Evolutionary conservation across 1,140 invertebrate genomes (phyloP).

Genomic region (Lamellibrachia luymesi): DNA sequence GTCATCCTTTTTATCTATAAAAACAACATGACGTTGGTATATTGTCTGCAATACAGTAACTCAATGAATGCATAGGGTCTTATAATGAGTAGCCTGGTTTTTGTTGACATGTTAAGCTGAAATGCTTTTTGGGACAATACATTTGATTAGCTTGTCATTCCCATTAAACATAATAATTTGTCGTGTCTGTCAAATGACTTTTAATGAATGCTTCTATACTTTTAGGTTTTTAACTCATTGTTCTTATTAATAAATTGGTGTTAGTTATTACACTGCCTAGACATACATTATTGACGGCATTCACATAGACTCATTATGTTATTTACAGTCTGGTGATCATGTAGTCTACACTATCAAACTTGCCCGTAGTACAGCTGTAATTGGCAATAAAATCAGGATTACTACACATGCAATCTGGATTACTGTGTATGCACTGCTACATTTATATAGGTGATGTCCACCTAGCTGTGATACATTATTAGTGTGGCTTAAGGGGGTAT

Average conservation of each 20-base stretch:
- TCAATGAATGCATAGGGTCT: background rate
- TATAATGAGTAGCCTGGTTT: background rate
- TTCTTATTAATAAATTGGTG: background rate
- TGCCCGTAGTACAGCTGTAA: background rate
- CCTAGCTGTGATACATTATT: background rate
- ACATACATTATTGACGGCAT: background rate
- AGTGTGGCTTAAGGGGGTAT: background rate
- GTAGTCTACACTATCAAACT: background rate
- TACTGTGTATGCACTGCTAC: background rate
- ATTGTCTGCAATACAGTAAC: background rate
- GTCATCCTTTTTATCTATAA: background rate
- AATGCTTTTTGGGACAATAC: background rate
- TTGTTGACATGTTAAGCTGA: background rate
- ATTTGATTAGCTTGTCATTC: background rate
- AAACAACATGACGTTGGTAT: background rate
- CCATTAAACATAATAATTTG: background rate
- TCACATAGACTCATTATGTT: background rate
- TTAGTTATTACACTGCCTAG: background rate
- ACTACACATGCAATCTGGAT: background rate
- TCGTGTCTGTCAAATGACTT: too few species aligned
- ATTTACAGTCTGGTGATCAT: background rate
- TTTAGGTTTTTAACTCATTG: too few species aligned
- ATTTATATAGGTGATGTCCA: background rate
- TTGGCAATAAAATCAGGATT: conserved; percentile 5
- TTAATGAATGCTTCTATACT: background rate